phyloP scores from a whole-genome alignment of 2,797 vertebrate genomes.

The Pygocentrus nattereri region DNA sequence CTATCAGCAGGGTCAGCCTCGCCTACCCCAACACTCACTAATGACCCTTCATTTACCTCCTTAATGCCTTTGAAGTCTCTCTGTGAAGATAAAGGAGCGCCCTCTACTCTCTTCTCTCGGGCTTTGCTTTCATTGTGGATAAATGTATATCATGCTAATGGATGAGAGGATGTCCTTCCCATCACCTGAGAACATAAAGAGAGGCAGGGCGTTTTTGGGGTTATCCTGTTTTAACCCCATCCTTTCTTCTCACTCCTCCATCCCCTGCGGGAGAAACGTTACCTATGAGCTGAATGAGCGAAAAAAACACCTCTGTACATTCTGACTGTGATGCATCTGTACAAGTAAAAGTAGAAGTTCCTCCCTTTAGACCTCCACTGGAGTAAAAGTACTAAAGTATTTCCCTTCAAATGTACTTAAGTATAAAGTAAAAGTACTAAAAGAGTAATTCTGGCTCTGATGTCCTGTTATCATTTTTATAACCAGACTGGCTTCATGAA shows the following conservation, averaged over 20 bases:
- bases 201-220: background rate
- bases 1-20: background rate
- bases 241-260: background rate
- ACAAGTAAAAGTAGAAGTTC: too few relatives aligned
- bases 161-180: slow-evolving; percentile 59
- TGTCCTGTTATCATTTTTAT: too few relatives aligned
- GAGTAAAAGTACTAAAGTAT: too few relatives aligned
- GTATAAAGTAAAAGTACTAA: too few relatives aligned
- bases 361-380: too few relatives aligned
- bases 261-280: background rate
- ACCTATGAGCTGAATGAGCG: background rate
- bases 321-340: too few relatives aligned
- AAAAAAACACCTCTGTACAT: too few relatives aligned
- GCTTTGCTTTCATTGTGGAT: slow-evolving; percentile 2
- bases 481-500: too few relatives aligned
- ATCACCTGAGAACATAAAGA: slow-evolving; percentile 48
- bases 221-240: background rate
- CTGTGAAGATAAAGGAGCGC: slow-evolving; percentile 48
- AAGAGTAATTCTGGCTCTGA: too few relatives aligned
- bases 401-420: too few relatives aligned
- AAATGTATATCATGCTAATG: slow-evolving; percentile 16
- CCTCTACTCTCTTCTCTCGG: background rate
- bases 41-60: slow-evolving; percentile 51
- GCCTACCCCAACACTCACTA: background rate
- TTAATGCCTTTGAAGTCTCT: slow-evolving; percentile 52